Base-by-base conservation (phyloP, 37 sponge, comb jelly and placozoan species). In the Spongilla lacustris region DNA sequence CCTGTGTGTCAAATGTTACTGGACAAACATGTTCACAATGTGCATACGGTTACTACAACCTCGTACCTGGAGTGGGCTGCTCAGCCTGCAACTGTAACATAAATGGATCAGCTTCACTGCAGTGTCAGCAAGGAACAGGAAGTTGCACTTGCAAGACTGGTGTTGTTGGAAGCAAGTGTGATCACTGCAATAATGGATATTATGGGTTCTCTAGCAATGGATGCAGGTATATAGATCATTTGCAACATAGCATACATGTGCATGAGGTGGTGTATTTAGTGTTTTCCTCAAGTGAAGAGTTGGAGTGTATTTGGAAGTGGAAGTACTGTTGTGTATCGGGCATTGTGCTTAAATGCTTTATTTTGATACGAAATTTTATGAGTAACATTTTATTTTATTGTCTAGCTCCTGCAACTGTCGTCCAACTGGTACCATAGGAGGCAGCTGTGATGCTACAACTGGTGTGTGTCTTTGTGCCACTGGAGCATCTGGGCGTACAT, bases 401-500 rank as follows among this genome's bases (percentile, higher is more conserved):
- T 83, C n/a, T 58, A 76, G 58, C 0, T 58, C 12, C 11, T 96
- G 97, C 73, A 96, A 89, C 68, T 85, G 86, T 29, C 93, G 94
- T 74, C 83, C 91, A 17, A 88, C 93, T 68, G 34, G 49, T n/a
- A 72, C 41, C 46, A 74, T 67, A n/a, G 73, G 77, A 17, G 81
- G 68, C 22, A 88, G 84, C 73, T 97, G 97, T 79, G 88, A 97
- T 71, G 75, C 34, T 4, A 69, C 71, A 13, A 94, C 93, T 37
- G 97, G 97, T 13, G 46, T 88, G 1, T 97, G 97, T 69, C 27
- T 84, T 9, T 82, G 83, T 35, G 34, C n/a, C 13, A 28, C 38
- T 70, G 83, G 83, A 27, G 72, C 67, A n/a, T 36, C 83, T 71
- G 83, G 83, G 8, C 36, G 36, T 3, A 49, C 71, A 23, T 82